phyloP scores from a whole-genome alignment of 2,888 invertebrate genomes.

The Germaria angustata region DNA sequence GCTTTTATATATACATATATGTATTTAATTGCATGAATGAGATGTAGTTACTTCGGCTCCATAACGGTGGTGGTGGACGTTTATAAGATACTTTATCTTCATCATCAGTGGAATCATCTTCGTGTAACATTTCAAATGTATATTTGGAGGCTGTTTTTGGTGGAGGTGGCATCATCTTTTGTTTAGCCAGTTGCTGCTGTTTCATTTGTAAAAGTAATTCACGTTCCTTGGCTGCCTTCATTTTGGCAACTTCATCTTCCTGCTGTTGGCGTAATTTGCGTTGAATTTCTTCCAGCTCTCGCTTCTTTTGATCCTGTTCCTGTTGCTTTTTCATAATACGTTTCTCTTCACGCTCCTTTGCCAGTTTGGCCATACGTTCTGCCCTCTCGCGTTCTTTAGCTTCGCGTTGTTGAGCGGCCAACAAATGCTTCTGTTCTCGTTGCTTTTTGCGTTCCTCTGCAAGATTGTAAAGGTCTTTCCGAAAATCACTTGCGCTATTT shows the following conservation, averaged over 20 bases:
- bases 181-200: conserved; percentile 65
- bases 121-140: conserved; percentile 79
- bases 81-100: conserved; percentile 76
- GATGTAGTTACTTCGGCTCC: conserved; percentile 79
- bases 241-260: conserved; percentile 71
- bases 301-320: conserved; percentile 75
- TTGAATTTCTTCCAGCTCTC: conserved; percentile 77
- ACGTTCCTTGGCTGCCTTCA: conserved; percentile 72
- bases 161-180: conserved; percentile 73
- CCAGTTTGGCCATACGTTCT: conserved; percentile 76
- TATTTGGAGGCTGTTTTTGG: conserved; percentile 73
- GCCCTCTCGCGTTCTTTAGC: conserved; percentile 78
- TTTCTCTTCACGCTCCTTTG: conserved; percentile 79
- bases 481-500: conserved; percentile 78
- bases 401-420: conserved; percentile 77
- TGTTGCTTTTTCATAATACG: conserved; percentile 73
- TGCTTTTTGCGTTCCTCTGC: conserved; percentile 79
- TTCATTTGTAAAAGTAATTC: conserved; percentile 74
- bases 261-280: conserved; percentile 75
- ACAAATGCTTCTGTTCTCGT: conserved; percentile 78
- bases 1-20: neutral
- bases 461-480: conserved; percentile 74
- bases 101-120: conserved; percentile 80
- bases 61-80: conserved; percentile 77
- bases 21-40: neutral